phyloP scores from a whole-genome alignment of 2,797 vertebrate species.

The Poecile montanus region DNA sequence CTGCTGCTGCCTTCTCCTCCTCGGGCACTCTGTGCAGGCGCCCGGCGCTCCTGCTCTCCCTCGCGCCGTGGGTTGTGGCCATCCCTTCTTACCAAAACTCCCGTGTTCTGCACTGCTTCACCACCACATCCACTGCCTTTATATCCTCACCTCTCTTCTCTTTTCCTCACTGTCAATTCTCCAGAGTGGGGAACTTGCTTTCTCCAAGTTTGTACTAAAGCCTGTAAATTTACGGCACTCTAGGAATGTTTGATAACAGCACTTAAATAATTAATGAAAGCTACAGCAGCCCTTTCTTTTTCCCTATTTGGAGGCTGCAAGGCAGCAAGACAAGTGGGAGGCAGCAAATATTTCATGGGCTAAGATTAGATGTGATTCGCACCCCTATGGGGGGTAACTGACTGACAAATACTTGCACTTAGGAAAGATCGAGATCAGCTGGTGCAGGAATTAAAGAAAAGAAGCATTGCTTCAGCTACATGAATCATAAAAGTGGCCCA shows the following conservation, averaged over 20 bases:
- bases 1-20: conserved; percentile 15
- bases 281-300: conserved; percentile 39
- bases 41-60: background rate
- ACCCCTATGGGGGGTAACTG: conserved; percentile 27
- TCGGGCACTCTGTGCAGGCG: background rate
- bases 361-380: background rate
- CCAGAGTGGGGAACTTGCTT: conserved; percentile 12
- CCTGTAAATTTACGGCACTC: conserved; percentile 47
- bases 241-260: conserved; percentile 63
- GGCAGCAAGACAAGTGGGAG: conserved; percentile 23
- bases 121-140: background rate
- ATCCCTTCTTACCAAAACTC: conserved; percentile 34
- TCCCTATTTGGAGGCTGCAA: conserved; percentile 19
- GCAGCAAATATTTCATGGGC: conserved; percentile 45
- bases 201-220: conserved; percentile 52
- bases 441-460: conserved; percentile 28
- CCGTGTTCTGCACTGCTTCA: background rate
- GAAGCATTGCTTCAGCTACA: background rate
- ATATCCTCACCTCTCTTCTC: conserved; percentile 25
- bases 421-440: background rate
- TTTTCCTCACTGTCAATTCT: conserved; percentile 22
- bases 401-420: conserved; percentile 31
- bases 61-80: background rate
- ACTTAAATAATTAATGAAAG: conserved; percentile 68
- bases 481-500: conserved; percentile 1